Conservation (phyloP, 1,140 invertebrate genomes). For the Pantala flavescens region DNA sequence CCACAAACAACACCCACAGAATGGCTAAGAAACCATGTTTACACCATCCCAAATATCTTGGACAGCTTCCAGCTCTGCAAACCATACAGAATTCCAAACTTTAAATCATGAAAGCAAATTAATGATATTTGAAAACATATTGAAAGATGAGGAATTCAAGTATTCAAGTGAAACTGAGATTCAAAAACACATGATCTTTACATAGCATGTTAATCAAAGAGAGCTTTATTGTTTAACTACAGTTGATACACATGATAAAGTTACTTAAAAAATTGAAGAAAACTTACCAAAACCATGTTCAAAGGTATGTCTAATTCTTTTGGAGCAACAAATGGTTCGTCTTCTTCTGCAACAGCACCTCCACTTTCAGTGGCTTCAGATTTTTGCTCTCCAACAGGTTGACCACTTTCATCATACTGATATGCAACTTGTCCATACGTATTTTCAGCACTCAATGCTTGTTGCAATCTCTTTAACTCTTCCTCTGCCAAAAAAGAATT, state of each 20-base stretch:
- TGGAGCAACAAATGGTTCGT: constrained; percentile 60
- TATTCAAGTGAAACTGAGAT: too few species aligned
- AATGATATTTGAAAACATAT: too few species aligned
- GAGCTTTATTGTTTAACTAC: too few species aligned
- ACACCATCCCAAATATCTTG: constrained; percentile 5
- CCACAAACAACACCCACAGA: constrained; percentile 3
- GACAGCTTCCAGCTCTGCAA: not conserved
- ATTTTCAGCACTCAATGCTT: constrained; percentile 52
- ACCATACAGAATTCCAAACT: constrained; percentile 1
- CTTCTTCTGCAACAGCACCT: constrained; percentile 42
- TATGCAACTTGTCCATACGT: constrained; percentile 72
- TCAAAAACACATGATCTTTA: too few species aligned
- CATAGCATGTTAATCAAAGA: too few species aligned
- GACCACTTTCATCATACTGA: constrained; percentile 50
- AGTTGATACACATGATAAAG: too few species aligned
- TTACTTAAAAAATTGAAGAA: not conserved
- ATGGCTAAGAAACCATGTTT: not conserved
- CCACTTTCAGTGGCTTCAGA: not conserved
- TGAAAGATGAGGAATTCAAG: too few species aligned
- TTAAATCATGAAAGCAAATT: not conserved
- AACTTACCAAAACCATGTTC: constrained; percentile 59
- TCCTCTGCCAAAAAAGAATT: constrained; percentile 55
- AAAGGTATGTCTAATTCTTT: constrained; percentile 58
- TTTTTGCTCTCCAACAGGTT: not conserved
- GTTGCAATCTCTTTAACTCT: constrained; percentile 75